Percentiles rank a stretch among this genome's conserved stretches.
These are phyloP conservation scores for Phaetusa simplex DNA, from an alignment of 2,113 vertebrate species.

Conservation along the genomic window DNA sequence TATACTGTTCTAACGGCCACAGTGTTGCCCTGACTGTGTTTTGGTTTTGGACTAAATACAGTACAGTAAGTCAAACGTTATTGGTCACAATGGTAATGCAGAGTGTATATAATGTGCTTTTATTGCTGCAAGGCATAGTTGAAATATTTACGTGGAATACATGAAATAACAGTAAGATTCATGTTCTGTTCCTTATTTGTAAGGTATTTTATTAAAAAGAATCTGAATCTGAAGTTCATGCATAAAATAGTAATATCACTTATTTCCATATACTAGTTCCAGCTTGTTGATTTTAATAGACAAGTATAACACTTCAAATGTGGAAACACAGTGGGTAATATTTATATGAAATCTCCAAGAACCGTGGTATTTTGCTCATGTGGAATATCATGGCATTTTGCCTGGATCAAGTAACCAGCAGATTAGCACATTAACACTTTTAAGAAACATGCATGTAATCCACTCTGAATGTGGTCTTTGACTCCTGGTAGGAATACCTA, in stretches of 20 bases:
- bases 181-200: constrained; percentile 60
- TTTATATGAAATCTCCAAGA: constrained; percentile 81
- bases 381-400: constrained; percentile 81
- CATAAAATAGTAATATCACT: constrained; percentile 59
- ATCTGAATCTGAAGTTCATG: constrained; percentile 64
- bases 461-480: constrained; percentile 80
- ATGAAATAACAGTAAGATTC: constrained; percentile 49
- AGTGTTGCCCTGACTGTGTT: constrained; percentile 4
- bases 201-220: constrained; percentile 46
- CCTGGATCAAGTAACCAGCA: constrained; percentile 93
- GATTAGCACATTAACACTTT: constrained; percentile 97
- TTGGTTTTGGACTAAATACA: constrained; percentile 54
- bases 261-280: constrained; percentile 67
- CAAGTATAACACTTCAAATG: constrained; percentile 74
- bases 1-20: neutral
- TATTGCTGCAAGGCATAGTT: constrained; percentile 48
- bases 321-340: constrained; percentile 89
- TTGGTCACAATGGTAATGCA: constrained; percentile 58
- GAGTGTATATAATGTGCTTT: constrained; percentile 46
- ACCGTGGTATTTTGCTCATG: constrained; percentile 77
- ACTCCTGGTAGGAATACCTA: constrained; percentile 77
- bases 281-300: constrained; percentile 79
- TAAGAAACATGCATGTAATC: constrained; percentile 78
- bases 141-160: constrained; percentile 62
- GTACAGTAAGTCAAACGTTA: constrained; percentile 50